phyloP scores from a whole-genome alignment of 2,797 vertebrate genomes.

The Schizopygopsis pylzovi region DNA sequence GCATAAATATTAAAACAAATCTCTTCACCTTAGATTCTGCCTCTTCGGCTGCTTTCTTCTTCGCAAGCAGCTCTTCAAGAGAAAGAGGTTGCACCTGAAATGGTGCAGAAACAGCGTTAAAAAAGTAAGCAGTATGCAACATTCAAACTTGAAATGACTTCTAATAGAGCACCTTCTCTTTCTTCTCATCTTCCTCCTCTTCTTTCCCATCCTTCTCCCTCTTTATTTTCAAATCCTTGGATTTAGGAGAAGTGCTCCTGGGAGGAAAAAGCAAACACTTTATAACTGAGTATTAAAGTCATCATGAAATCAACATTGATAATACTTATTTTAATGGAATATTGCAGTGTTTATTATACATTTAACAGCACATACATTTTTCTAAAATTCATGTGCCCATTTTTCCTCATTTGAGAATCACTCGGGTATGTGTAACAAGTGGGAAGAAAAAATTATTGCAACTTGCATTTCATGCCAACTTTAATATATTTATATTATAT shows the following conservation, averaged over 20 bases:
- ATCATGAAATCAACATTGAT: not conserved
- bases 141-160: not conserved
- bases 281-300: not conserved
- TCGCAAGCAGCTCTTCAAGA: slow-evolving; percentile 94
- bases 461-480: not conserved
- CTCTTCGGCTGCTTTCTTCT: slow-evolving; percentile 97
- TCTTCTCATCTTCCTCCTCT: slow-evolving; percentile 86
- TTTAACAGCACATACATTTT: not conserved
- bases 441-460: not conserved
- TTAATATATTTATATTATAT: not conserved
- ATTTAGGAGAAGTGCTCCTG: slow-evolving; percentile 88
- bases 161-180: slow-evolving; percentile 83
- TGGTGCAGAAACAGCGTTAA: slow-evolving; percentile 28
- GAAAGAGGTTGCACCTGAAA: slow-evolving; percentile 90
- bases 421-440: not conserved
- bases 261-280: not conserved
- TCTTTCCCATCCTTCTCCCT: slow-evolving; percentile 87
- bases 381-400: not conserved
- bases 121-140: not conserved
- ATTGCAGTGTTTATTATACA: not conserved
- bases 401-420: not conserved
- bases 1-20: not conserved
- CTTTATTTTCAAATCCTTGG: slow-evolving; percentile 86
- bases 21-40: slow-evolving; percentile 90
- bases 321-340: not conserved